Evolutionary conservation across 2,797 vertebrate species (phyloP), one percentile per base, ranked within the genome.

Genomic region (Gobionotothen gibberifrons): DNA sequence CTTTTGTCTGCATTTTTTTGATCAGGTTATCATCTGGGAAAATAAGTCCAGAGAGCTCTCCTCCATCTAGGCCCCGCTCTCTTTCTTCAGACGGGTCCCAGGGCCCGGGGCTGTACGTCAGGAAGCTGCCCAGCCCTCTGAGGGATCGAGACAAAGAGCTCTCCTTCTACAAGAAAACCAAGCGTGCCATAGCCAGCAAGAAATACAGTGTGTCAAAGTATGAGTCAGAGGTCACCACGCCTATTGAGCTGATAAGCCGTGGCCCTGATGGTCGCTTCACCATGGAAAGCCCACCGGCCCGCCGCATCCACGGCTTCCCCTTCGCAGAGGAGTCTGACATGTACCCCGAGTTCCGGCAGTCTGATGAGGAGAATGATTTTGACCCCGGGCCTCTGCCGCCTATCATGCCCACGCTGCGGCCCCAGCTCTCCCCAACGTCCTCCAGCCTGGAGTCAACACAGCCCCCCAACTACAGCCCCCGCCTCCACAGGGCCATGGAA

Each of bases 261-360:
- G 98, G 98, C 56, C 98, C 98, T 0, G 98, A 99, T 0, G 98
- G 98, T 29, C 98, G 98, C 72, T 99, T 99, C 0, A 94, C 97
- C 84, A 98, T 98, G 96, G 97, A 97, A 56, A 94, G 94, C 0
- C 89, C 96, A 65, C 97, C 96, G 79, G 94, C 93, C 1, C 95
- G 97, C 57, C 96, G 97, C 82, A 99, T 99, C 40, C 96, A 98
- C 84, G 98, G 98, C 90, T 99, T 99, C 81, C 98, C 98, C 74
- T 99, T 99, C 7, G 98, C 98, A 0, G 98, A 99, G 91, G 98
- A 99, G 94, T 98, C 98, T 0, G 98, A 99, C 93, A 95, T 99
- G 96, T 99, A 99, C 94, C 98, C 98, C 0, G 98, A 99, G 92
- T 99, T 99, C 94, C 96, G 97, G 85, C 98, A 99, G 94, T 99